A percentile compares a stretch with the other conserved stretches of the same genome.
These are phyloP conservation scores for Lampropteryx suffumata DNA, from an alignment of 2,888 invertebrate species.

Conservation along the genomic window DNA sequence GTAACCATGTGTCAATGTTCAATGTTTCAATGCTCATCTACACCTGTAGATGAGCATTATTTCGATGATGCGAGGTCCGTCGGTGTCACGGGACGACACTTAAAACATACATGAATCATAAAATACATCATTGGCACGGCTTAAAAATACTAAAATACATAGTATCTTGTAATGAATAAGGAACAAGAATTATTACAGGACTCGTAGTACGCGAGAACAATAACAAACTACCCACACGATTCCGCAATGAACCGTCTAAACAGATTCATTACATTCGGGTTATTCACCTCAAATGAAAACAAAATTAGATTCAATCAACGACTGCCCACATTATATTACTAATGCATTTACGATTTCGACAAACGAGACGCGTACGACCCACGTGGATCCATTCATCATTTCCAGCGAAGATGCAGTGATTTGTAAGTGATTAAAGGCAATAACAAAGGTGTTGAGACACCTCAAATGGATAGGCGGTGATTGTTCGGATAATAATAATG, in stretches of 20 bases:
- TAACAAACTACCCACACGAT: conserved; percentile 32
- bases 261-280: conserved; percentile 47
- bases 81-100: no score
- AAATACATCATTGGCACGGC: not conserved
- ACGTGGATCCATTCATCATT: conserved; percentile 36
- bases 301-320: conserved; percentile 73
- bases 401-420: conserved; percentile 11
- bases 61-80: no score
- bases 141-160: not conserved
- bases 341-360: conserved; percentile 69
- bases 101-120: no score
- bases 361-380: conserved; percentile 33
- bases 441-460: conserved; percentile 9
- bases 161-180: conserved; percentile 5
- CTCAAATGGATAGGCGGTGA: not conserved
- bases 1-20: no score
- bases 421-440: conserved; percentile 20
- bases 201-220: conserved; percentile 31
- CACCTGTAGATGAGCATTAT: no score
- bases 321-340: conserved; percentile 67
- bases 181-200: conserved; percentile 17
- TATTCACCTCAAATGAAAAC: conserved; percentile 70
- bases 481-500: not conserved
- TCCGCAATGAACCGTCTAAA: conserved; percentile 32
- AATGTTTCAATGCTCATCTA: no score